Conservation (phyloP, 2,797 vertebrate species). For the Alcedo atthis region DNA sequence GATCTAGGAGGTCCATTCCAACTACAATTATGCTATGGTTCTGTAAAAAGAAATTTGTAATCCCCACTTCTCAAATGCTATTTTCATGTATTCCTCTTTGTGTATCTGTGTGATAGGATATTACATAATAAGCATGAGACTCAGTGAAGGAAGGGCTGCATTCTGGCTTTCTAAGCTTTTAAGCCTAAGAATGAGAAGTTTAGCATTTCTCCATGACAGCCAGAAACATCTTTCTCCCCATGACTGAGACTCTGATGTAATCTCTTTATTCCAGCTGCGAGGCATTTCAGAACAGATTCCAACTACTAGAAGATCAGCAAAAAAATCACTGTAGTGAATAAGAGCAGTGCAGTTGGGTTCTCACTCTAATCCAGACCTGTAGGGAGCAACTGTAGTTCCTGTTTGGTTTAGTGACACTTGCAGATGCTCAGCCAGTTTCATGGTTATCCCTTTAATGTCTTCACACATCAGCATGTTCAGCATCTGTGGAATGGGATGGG, state of each 20-base stretch:
- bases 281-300: conserved; percentile 25
- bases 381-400: conserved; percentile 12
- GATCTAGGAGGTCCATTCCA: no score
- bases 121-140: neutral
- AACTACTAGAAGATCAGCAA: conserved; percentile 25
- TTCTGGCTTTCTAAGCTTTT: conserved; percentile 10
- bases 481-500: conserved; percentile 1
- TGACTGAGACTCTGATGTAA: conserved; percentile 25
- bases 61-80: neutral
- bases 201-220: neutral
- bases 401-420: neutral
- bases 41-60: neutral
- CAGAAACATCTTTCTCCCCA: conserved; percentile 5
- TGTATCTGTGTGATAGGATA: neutral
- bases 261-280: conserved; percentile 27
- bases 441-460: conserved; percentile 29
- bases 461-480: neutral
- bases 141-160: neutral
- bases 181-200: neutral
- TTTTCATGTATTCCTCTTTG: neutral
- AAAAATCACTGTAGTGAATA: neutral
- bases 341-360: neutral
- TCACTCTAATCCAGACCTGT: neutral
- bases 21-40: no score
- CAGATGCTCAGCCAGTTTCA: conserved; percentile 27